phyloP scores from a whole-genome alignment of 2,888 invertebrate genomes.

The Melipona bicolor region DNA sequence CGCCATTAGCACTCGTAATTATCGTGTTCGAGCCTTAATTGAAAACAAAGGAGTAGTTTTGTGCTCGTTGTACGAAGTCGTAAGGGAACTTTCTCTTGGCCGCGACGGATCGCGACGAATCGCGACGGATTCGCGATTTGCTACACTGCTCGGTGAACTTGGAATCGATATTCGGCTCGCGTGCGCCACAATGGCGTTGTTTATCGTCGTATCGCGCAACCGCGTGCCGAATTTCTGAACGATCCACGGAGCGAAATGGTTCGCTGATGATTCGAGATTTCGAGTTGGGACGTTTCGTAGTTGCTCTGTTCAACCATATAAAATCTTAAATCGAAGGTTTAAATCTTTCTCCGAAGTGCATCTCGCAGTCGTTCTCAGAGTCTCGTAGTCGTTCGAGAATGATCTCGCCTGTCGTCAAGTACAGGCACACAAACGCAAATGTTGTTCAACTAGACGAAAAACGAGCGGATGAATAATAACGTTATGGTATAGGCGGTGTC shows the following conservation, averaged over 20 bases:
- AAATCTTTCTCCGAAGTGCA: too few species aligned
- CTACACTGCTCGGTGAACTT: conserved; percentile 30
- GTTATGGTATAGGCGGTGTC: not conserved
- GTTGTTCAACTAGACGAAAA: not conserved
- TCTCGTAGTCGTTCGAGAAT: too few species aligned
- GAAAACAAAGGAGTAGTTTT: conserved; percentile 66
- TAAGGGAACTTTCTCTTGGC: conserved; percentile 58
- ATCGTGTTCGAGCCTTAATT: conserved; percentile 55
- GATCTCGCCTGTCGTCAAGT: too few species aligned
- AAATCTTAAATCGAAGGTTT: too few species aligned
- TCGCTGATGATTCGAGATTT: conserved; percentile 7
- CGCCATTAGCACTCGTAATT: conserved; percentile 52
- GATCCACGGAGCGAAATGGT: conserved; percentile 1
- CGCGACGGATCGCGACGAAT: conserved; percentile 9
- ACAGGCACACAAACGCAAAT: too few species aligned
- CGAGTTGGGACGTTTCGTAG: not conserved
- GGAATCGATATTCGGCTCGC: conserved; percentile 36
- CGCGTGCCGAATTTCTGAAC: conserved; percentile 43
- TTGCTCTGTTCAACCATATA: not conserved
- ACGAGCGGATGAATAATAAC: not conserved
- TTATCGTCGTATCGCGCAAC: conserved; percentile 29
- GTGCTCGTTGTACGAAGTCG: conserved; percentile 38
- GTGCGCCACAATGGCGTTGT: conserved; percentile 33
- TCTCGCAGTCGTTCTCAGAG: too few species aligned
- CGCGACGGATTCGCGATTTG: conserved; percentile 8